phyloP scores from a whole-genome alignment of 1,140 invertebrate species.

The Parapsyche elsis region DNA sequence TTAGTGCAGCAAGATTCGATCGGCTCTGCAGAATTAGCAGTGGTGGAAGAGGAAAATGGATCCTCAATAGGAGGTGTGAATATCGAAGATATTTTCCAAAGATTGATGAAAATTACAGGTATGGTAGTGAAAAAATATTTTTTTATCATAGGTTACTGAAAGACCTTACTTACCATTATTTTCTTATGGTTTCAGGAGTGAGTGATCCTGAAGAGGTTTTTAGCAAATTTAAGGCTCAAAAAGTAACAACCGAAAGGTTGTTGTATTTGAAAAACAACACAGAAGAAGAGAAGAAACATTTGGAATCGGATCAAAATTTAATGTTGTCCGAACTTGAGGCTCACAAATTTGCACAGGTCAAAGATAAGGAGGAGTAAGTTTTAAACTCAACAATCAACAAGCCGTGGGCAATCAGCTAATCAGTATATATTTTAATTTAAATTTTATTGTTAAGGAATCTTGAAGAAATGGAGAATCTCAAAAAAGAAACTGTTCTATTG shows the following conservation, averaged over 20 bases:
- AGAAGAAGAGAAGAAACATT: constrained; percentile 76
- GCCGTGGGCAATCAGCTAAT: too few species aligned
- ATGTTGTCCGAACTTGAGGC: constrained; percentile 77
- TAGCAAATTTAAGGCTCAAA: constrained; percentile 77
- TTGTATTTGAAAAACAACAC: constrained; percentile 75
- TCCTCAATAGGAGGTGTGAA: constrained; percentile 62
- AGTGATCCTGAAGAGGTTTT: constrained; percentile 79
- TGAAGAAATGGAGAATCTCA: constrained; percentile 73
- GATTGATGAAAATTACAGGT: constrained; percentile 79
- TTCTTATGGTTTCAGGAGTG: constrained; percentile 66
- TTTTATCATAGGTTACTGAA: too few species aligned
- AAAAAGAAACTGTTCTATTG: constrained; percentile 69
- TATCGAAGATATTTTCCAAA: constrained; percentile 77
- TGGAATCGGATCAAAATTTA: constrained; percentile 76
- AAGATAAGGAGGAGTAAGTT: constrained; percentile 81
- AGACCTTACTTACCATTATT: neutral
- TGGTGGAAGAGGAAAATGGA: constrained; percentile 64
- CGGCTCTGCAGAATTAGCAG: constrained; percentile 66
- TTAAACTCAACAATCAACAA: neutral
- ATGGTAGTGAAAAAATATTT: constrained; percentile 12
- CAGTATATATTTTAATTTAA: too few species aligned
- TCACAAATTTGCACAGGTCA: constrained; percentile 81
- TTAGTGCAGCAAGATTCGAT: constrained; percentile 68
- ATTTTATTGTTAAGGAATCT: constrained; percentile 74
- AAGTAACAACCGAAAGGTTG: constrained; percentile 75